These are phyloP conservation scores for Dipodomys spectabilis DNA, from an alignment of 2,113 vertebrate genomes.

Conservation along the genomic window DNA sequence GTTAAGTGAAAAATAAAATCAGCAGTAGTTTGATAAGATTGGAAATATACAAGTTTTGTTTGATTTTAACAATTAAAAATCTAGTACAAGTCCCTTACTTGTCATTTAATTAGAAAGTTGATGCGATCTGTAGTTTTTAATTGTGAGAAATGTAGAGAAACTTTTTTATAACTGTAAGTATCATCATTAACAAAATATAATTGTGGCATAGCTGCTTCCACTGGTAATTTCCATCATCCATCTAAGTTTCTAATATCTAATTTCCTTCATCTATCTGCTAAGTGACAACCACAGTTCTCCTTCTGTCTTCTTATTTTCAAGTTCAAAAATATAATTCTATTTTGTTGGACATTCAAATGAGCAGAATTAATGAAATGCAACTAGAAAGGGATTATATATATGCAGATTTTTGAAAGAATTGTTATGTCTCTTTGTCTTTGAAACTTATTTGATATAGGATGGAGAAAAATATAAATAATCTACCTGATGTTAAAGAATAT, in stretches of 20 bases:
- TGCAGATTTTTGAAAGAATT: slow-evolving; percentile 37
- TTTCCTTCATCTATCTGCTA: not conserved
- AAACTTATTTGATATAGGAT: slow-evolving; percentile 61
- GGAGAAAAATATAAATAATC: slow-evolving; percentile 63
- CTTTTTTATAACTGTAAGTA: not conserved
- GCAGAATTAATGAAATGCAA: slow-evolving; percentile 32
- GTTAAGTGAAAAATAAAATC: slow-evolving; percentile 42
- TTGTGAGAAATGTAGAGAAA: not conserved
- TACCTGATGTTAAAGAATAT: slow-evolving; percentile 51
- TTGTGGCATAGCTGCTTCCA: not conserved
- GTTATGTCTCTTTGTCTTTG: not conserved
- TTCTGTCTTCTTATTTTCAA: not conserved
- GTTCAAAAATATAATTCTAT: slow-evolving; percentile 46
- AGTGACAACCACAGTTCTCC: not conserved
- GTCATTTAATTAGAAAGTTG: slow-evolving; percentile 39
- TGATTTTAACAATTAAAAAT: slow-evolving; percentile 42
- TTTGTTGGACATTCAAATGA: not conserved
- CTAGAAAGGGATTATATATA: not conserved
- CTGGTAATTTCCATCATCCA: not conserved
- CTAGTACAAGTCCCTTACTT: not conserved
- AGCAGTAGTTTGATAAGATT: not conserved
- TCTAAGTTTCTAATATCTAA: not conserved
- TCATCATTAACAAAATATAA: not conserved
- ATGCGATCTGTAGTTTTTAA: not conserved
- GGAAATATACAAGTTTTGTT: not conserved